A percentile compares a stretch with the other conserved stretches of the same genome.
These are phyloP conservation scores for Lithophane ornitopus DNA, from an alignment of 2,888 invertebrate genomes.

Conservation along the genomic window DNA sequence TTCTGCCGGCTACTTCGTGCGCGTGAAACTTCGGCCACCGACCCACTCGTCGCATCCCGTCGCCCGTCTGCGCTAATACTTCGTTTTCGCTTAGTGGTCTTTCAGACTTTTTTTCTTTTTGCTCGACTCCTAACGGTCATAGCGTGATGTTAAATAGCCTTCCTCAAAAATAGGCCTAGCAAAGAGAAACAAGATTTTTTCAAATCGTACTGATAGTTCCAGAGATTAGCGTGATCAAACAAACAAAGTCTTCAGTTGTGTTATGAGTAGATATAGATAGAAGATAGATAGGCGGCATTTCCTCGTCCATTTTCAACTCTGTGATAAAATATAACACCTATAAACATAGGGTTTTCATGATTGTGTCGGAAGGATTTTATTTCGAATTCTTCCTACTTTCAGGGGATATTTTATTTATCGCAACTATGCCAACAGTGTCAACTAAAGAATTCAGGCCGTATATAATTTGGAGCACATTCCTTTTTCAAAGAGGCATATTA, in stretches of 20 bases:
- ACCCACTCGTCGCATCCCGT: neutral
- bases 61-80: neutral
- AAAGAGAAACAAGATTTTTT: neutral
- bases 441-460: slow-evolving; percentile 39
- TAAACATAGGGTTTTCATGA: neutral
- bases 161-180: neutral
- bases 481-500: slow-evolving; percentile 53
- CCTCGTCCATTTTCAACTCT: neutral
- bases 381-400: neutral
- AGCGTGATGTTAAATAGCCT: neutral
- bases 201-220: neutral
- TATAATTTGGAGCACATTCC: slow-evolving; percentile 54
- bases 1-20: neutral
- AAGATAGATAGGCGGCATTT: neutral
- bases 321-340: neutral
- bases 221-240: neutral
- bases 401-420: slow-evolving; percentile 39
- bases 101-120: neutral
- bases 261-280: neutral
- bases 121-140: neutral
- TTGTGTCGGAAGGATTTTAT: neutral
- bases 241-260: neutral
- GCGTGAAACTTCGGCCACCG: neutral
- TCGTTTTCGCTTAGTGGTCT: neutral
- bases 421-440: slow-evolving; percentile 40